These are phyloP conservation scores for Microhierax caerulescens DNA, from an alignment of 2,797 vertebrate genomes.

Conservation along the genomic window DNA sequence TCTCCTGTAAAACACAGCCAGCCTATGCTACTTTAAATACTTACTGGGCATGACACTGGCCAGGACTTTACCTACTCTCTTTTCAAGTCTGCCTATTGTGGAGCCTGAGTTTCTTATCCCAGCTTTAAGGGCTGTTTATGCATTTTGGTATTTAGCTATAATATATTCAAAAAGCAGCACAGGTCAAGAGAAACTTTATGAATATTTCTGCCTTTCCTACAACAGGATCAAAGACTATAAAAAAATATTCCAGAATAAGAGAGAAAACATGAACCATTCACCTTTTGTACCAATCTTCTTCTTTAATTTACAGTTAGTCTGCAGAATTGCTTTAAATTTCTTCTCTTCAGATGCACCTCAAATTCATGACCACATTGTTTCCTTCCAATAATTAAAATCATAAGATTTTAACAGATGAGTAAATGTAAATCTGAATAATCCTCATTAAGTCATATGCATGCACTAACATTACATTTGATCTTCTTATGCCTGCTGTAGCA, in stretches of 20 bases:
- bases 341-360: not conserved
- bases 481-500: not conserved
- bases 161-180: not conserved
- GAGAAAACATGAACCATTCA: conserved; percentile 12
- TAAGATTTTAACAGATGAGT: not conserved
- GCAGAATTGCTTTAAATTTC: not conserved
- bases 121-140: not conserved
- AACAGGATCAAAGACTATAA: not conserved
- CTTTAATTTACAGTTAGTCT: not conserved
- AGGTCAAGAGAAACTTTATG: conserved; percentile 2
- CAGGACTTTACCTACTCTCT: not conserved
- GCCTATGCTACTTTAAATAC: not conserved
- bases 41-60: not conserved
- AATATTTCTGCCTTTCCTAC: not conserved
- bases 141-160: not conserved
- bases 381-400: not conserved
- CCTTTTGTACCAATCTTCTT: not conserved
- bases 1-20: not conserved
- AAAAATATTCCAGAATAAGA: not conserved
- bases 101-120: not conserved
- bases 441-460: not conserved
- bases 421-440: not conserved
- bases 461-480: not conserved
- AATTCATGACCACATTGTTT: not conserved
- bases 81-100: not conserved